Base-by-base conservation (phyloP, 2,888 invertebrate species). In the Noctua janthe region DNA sequence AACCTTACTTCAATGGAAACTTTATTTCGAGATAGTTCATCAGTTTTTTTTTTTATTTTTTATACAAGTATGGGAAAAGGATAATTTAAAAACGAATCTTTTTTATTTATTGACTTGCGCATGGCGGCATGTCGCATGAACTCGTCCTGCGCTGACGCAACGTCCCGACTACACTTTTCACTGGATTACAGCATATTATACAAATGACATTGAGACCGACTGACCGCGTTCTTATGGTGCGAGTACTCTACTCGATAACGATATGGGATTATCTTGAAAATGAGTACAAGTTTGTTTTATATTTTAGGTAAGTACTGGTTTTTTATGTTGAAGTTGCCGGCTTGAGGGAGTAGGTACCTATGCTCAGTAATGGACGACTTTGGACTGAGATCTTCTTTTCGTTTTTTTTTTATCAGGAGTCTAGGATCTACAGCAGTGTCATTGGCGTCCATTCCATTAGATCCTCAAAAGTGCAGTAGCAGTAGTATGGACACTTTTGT, bases 181-280 rank as follows among this genome's bases (percentile, higher is more conserved):
- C 93, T 88, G 83, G 86, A 90, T 94, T 95, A 94, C 92, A 88
- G 90, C 90, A 91, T 91, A 91, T 94, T 94, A 94, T 93, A 92
- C 93, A 93, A 92, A 91, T 92, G 95, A 94, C 95, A 94, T 95
- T 95, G 95, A 94, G 91, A 94, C 94, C 94, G 91, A 94, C 90
- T 95, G 94, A 95, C 95, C 94, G 94, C 91, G 89, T 92, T 94
- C 81, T 82, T 86, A 70, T 81, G 70, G 69, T 80, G 81, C 72
- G 82, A 80, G 83, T 71, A 67, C 54, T 35, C 15, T 43, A 78
- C 67, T 35, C 71, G 67, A 76, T 71, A 83, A 82, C 43, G 13
- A 66, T 82, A 76, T 35, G 84, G 77, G 78, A 82, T 85, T 85
- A 81, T 77, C 74, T 77, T 76, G 1, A 74, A 76, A 69, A 54